Percentiles rank a stretch among this genome's conserved stretches.
Evolutionary conservation across 2,888 invertebrate species (phyloP).

Genomic region (Thymelicus acteon): DNA sequence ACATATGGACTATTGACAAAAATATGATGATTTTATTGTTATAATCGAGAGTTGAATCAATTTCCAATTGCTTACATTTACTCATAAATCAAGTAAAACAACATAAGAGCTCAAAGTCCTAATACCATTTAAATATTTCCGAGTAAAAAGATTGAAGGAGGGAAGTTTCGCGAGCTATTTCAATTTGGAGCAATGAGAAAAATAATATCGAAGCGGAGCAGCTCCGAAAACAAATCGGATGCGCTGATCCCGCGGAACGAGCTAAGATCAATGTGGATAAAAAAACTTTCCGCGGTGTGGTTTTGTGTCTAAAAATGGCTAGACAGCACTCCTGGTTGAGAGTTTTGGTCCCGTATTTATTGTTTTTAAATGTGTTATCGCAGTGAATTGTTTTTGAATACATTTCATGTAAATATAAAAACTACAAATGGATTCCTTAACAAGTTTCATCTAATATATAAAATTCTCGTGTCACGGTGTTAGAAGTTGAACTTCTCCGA

Average conservation of each 20-base stretch:
- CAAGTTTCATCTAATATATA: too few species aligned
- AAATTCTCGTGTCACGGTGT: too few species aligned
- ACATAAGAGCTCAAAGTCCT: constrained; percentile 13
- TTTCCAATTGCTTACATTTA: background rate
- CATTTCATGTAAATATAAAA: too few species aligned
- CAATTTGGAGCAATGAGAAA: constrained; percentile 53
- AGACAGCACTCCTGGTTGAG: constrained; percentile 1
- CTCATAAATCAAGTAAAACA: background rate
- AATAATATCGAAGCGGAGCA: constrained; percentile 50
- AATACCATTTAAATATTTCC: constrained; percentile 35
- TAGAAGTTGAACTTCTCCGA: too few species aligned
- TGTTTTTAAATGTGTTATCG: background rate
- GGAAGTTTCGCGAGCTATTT: constrained; percentile 45
- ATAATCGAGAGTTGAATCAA: too few species aligned
- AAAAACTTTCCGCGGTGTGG: constrained; percentile 41
- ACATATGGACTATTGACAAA: too few species aligned
- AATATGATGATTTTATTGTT: too few species aligned
- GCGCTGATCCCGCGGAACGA: constrained; percentile 47
- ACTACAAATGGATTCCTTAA: too few species aligned
- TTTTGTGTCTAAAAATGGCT: constrained; percentile 37
- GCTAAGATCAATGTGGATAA: constrained; percentile 48
- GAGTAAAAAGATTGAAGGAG: constrained; percentile 35
- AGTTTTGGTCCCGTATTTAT: constrained; percentile 22
- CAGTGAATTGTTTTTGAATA: too few species aligned
- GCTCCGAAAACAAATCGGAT: constrained; percentile 51